Evolutionary conservation across 2,113 vertebrate genomes (phyloP).

Genomic region (Equus quagga): DNA sequence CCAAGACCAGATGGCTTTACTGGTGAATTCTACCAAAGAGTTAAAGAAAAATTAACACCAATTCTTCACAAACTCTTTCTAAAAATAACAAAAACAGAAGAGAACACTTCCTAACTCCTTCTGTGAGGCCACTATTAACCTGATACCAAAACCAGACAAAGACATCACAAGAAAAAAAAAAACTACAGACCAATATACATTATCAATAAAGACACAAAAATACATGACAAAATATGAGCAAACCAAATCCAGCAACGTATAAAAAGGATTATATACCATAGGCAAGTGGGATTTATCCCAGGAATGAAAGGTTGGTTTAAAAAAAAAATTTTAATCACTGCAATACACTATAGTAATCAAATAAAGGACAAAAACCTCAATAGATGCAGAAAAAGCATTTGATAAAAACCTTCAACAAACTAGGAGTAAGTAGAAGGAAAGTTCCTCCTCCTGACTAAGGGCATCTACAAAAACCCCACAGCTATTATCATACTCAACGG

Average conservation of each 20-base stretch:
- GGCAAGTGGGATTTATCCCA: neutral
- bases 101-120: neutral
- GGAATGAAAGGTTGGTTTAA: neutral
- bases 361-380: neutral
- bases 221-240: neutral
- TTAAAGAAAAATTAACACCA: neutral
- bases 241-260: no score
- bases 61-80: neutral
- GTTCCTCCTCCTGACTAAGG: neutral
- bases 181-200: neutral
- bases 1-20: neutral
- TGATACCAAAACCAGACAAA: neutral
- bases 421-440: neutral
- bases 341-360: neutral
- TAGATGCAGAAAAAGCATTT: neutral
- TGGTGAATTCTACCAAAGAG: neutral
- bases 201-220: neutral
- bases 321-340: neutral
- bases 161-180: neutral
- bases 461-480: neutral
- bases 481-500: neutral
- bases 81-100: neutral
- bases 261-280: neutral
- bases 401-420: neutral
- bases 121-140: neutral